A percentile compares a stretch with the other conserved stretches of the same genome.
Conservation (phyloP, 2,888 invertebrate genomes). For the Drosophila anomalata region DNA sequence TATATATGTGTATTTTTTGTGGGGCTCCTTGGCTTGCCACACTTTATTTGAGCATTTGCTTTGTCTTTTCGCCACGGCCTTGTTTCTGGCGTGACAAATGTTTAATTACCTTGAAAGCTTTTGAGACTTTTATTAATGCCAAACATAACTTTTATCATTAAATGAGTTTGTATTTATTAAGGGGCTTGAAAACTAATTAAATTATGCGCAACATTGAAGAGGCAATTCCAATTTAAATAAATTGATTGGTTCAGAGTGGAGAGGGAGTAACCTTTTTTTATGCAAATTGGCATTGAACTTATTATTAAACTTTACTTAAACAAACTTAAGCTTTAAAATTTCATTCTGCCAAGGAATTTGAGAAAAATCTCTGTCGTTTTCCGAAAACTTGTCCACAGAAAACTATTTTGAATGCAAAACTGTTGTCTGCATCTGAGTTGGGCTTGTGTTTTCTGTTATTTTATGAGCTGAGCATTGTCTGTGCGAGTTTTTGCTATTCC, state of each 20-base stretch:
- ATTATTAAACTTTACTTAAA: no score
- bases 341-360: constrained; percentile 6
- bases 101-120: constrained; percentile 69
- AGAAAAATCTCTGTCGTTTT: constrained; percentile 8
- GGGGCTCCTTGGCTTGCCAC: constrained; percentile 6
- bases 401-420: constrained; percentile 42
- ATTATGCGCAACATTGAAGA: constrained; percentile 37
- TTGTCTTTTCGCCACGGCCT: constrained; percentile 25
- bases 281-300: no score
- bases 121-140: constrained; percentile 38
- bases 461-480: constrained; percentile 39
- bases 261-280: not conserved
- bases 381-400: constrained; percentile 16
- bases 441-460: constrained; percentile 39
- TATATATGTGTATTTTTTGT: constrained; percentile 18
- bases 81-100: constrained; percentile 30
- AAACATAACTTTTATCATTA: constrained; percentile 58
- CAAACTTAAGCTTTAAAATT: not conserved
- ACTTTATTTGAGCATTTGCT: constrained; percentile 23
- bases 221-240: constrained; percentile 25
- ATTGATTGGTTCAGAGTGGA: constrained; percentile 7
- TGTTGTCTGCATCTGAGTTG: constrained; percentile 48
- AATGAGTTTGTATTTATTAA: constrained; percentile 45
- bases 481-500: constrained; percentile 8
- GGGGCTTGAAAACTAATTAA: constrained; percentile 47